Conservation (phyloP, 1,140 invertebrate genomes). For the Ostrea edulis region DNA sequence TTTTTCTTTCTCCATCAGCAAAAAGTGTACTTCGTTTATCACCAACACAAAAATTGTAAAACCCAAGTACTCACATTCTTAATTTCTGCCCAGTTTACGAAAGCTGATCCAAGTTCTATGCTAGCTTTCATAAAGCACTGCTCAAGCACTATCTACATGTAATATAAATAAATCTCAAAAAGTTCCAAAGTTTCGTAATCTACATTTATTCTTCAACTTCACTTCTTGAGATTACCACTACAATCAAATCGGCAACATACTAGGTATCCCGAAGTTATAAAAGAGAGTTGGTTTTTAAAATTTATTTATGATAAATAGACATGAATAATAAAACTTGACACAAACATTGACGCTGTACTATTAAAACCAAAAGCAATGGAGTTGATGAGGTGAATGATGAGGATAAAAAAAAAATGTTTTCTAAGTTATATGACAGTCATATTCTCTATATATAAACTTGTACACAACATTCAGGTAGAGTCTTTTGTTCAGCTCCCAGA, state of each 20-base stretch:
- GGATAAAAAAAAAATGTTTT: constrained; percentile 31
- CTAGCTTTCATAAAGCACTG: no score
- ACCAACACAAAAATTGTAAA: no score
- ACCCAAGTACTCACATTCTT: no score
- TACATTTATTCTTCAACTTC: background rate
- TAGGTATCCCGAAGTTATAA: background rate
- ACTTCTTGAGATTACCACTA: background rate
- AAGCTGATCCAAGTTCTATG: no score
- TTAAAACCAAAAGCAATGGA: background rate
- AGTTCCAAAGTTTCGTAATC: background rate
- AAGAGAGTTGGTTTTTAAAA: constrained; percentile 28
- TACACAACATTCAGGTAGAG: constrained; percentile 43
- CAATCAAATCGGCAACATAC: background rate
- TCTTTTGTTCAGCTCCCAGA: constrained; percentile 17
- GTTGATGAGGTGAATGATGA: constrained; percentile 5
- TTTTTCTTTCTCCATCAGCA: no score
- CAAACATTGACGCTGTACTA: constrained; percentile 5
- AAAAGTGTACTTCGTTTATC: no score
- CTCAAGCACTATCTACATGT: no score
- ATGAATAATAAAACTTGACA: constrained; percentile 27
- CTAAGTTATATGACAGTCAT: constrained; percentile 34
- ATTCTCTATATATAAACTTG: constrained; percentile 35
- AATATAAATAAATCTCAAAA: no score
- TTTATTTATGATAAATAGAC: constrained; percentile 36
- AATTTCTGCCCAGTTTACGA: no score